A percentile compares a stretch with the other conserved stretches of the same genome.
Evolutionary conservation across 2,888 invertebrate species (phyloP).

Genomic region (Spodoptera littoralis): DNA sequence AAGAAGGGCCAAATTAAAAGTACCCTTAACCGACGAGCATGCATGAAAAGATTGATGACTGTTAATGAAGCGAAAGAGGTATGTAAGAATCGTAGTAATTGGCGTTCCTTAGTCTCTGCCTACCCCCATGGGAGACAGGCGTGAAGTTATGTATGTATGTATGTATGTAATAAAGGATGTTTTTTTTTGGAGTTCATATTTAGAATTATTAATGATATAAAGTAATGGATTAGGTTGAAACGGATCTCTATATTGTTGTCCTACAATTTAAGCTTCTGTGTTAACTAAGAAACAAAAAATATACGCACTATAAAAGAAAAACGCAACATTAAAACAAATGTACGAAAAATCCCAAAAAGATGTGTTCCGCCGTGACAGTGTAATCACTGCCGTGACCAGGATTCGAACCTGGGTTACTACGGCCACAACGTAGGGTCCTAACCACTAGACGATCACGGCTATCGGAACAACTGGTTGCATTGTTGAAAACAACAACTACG

Average conservation of each 20-base stretch:
- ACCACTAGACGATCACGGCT: constrained; percentile 91
- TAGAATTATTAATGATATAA: background rate
- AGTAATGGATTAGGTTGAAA: constrained; percentile 8
- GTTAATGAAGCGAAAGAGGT: no score
- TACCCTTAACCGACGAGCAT: no score
- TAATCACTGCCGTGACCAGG: constrained; percentile 90
- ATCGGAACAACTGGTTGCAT: constrained; percentile 47
- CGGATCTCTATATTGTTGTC: constrained; percentile 28
- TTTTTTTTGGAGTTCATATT: background rate
- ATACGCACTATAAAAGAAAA: background rate
- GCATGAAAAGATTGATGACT: no score
- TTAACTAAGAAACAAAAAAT: constrained; percentile 2
- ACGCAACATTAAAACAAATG: background rate
- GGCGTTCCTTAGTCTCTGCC: no score
- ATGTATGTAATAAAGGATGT: no score
- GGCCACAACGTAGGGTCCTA: constrained; percentile 92
- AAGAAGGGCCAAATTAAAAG: no score
- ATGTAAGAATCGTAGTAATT: no score
- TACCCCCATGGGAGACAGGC: no score
- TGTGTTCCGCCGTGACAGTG: constrained; percentile 47
- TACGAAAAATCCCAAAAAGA: constrained; percentile 24
- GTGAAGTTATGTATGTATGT: no score
- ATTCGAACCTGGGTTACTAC: constrained; percentile 91
- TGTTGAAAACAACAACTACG: constrained; percentile 54
- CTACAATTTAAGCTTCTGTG: constrained; percentile 26